Conservation (phyloP, 2,888 invertebrate genomes). For the Amitus sp. region DNA sequence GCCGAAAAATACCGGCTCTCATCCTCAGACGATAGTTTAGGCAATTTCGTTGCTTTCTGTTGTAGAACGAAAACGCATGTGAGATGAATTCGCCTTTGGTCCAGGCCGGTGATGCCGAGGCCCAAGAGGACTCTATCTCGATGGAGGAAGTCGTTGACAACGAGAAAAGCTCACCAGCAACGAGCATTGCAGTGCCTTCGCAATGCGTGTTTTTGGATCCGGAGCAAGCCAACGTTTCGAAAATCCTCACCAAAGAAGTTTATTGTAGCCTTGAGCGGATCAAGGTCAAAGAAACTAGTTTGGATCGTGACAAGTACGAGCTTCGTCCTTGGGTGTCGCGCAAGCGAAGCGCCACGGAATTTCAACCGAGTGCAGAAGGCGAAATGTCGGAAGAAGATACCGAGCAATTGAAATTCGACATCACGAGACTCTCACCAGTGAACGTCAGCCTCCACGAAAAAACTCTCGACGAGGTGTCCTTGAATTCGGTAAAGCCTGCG, state of each 20-base stretch:
- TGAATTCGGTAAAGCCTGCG: constrained; percentile 31
- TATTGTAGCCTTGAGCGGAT: not conserved
- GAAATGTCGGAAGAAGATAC: constrained; percentile 60
- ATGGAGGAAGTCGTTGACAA: constrained; percentile 8
- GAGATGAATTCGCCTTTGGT: constrained; percentile 59
- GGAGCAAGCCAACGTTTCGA: not conserved
- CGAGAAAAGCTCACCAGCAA: constrained; percentile 1
- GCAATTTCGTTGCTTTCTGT: constrained; percentile 15
- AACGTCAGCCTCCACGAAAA: constrained; percentile 59
- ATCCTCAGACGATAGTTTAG: constrained; percentile 19
- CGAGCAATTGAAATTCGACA: constrained; percentile 56
- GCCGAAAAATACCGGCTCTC: not conserved
- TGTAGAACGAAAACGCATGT: constrained; percentile 35
- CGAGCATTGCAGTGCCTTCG: constrained; percentile 36
- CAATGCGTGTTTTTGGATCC: not conserved
- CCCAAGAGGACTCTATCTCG: constrained; percentile 54
- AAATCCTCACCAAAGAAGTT: not conserved
- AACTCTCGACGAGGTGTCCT: constrained; percentile 60
- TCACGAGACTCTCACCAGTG: constrained; percentile 59
- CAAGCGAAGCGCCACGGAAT: constrained; percentile 50
- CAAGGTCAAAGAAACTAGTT: too few species aligned
- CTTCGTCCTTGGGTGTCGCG: constrained; percentile 29
- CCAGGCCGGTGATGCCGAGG: constrained; percentile 44
- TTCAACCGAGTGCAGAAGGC: constrained; percentile 51
- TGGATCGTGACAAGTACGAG: too few species aligned